Evolutionary conservation across 1,140 invertebrate species (phyloP).

Genomic region (Neuroterus valhalla): DNA sequence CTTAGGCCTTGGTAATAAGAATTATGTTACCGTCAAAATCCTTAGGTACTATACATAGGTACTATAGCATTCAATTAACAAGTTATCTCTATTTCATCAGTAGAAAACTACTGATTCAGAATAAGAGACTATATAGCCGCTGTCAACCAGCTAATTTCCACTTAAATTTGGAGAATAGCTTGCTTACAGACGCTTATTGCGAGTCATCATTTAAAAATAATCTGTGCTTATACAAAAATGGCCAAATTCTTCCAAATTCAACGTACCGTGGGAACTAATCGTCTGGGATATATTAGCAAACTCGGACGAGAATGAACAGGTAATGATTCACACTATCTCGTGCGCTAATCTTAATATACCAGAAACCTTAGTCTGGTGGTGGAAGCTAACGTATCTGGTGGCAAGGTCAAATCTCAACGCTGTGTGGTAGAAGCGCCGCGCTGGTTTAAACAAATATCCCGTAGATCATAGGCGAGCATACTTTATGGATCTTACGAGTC

Average conservation of each 20-base stretch:
- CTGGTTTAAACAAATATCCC: neutral
- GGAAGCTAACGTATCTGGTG: neutral
- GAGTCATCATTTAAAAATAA: conserved; percentile 18
- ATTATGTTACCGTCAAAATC: too few species aligned
- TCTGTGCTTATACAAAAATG: conserved; percentile 10
- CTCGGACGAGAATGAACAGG: neutral
- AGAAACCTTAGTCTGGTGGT: conserved; percentile 34
- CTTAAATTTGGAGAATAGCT: too few species aligned
- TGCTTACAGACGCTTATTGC: neutral
- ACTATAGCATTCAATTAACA: too few species aligned
- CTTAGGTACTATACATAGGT: too few species aligned
- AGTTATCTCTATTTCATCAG: too few species aligned
- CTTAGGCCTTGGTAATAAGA: too few species aligned
- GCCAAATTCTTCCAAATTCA: conserved; percentile 5
- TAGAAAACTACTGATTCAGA: too few species aligned
- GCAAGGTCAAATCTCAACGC: neutral
- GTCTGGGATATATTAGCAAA: conserved; percentile 4
- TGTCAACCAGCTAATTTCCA: too few species aligned
- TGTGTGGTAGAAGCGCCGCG: neutral
- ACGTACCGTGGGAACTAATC: conserved; percentile 22
- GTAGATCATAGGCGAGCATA: neutral
- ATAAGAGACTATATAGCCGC: too few species aligned
- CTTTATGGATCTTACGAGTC: conserved; percentile 2
- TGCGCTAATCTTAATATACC: conserved; percentile 27
- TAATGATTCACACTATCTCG: conserved; percentile 16